These are phyloP conservation scores for Hirtodrosophila cameraria DNA, from an alignment of 2,888 invertebrate species.

Conservation along the genomic window DNA sequence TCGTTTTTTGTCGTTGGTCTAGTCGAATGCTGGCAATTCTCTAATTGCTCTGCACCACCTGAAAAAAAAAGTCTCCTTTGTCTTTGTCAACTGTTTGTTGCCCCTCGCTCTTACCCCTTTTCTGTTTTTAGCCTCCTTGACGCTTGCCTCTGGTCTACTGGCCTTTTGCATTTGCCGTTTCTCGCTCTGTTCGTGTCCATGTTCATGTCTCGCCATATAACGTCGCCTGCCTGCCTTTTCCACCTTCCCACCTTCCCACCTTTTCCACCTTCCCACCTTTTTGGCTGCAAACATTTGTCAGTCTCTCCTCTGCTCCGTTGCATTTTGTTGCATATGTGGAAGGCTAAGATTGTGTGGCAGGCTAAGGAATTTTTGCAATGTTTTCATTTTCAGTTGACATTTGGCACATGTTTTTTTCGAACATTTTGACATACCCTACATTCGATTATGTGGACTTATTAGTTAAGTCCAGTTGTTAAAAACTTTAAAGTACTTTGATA, in stretches of 20 bases:
- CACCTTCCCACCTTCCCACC: conserved; percentile 28
- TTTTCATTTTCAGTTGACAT: conserved; percentile 65
- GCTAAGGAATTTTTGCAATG: conserved; percentile 59
- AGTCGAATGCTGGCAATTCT: conserved; percentile 58
- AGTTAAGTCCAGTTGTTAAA: no score
- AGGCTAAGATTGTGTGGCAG: conserved; percentile 33
- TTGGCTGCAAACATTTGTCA: conserved; percentile 36
- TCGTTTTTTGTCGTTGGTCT: conserved; percentile 49
- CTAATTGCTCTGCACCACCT: conserved; percentile 66
- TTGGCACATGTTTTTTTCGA: conserved; percentile 42
- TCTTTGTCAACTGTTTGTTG: conserved; percentile 10
- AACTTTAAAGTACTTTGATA: no score
- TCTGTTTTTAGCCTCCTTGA: not conserved
- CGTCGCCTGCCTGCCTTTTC: conserved; percentile 21
- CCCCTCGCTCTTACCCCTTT: not conserved
- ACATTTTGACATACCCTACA: conserved; percentile 5
- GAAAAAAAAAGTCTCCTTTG: conserved; percentile 28
- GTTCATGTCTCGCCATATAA: conserved; percentile 58
- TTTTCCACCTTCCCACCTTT: conserved; percentile 41
- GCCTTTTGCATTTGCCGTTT: conserved; percentile 22
- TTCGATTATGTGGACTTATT: no score
- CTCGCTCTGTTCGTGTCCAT: conserved; percentile 42
- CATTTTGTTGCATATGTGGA: conserved; percentile 29
- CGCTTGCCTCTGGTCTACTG: conserved; percentile 1
- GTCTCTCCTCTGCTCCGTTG: conserved; percentile 18